Percentiles rank a stretch among this genome's conserved stretches.
These are phyloP conservation scores for Volucella bombylans DNA, from an alignment of 2,888 invertebrate species.

Conservation along the genomic window DNA sequence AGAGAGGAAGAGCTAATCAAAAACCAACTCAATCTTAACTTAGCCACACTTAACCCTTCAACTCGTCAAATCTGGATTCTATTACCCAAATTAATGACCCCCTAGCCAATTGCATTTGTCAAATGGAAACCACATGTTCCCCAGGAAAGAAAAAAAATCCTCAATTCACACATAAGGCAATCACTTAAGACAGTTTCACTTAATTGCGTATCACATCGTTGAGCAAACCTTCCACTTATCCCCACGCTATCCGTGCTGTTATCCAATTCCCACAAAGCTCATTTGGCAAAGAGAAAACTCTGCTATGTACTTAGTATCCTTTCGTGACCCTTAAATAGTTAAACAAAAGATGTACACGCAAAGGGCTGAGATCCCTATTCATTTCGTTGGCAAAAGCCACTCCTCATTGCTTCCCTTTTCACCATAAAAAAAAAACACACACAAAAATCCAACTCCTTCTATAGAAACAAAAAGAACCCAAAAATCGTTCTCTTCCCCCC, in stretches of 20 bases:
- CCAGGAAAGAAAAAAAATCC: not conserved
- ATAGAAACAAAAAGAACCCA: conserved; percentile 26
- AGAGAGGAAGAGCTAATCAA: too few species aligned
- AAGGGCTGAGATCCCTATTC: conserved; percentile 27
- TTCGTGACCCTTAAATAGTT: conserved; percentile 25
- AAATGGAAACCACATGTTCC: conserved; percentile 39
- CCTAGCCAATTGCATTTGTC: conserved; percentile 41
- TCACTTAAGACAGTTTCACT: conserved; percentile 71
- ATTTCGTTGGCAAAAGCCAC: conserved; percentile 33
- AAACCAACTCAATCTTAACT: not conserved
- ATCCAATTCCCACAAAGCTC: conserved; percentile 31
- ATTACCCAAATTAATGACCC: conserved; percentile 44
- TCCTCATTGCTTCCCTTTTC: not conserved
- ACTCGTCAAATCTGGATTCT: conserved; percentile 20
- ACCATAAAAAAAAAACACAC: not conserved
- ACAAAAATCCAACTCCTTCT: conserved; percentile 59
- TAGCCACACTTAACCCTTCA: conserved; percentile 9
- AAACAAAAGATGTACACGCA: conserved; percentile 39
- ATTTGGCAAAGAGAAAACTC: not conserved
- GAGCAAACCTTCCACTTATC: conserved; percentile 66
- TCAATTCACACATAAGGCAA: conserved; percentile 42
- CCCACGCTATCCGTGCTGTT: conserved; percentile 52
- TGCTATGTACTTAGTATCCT: not conserved
- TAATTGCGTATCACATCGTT: conserved; percentile 72
- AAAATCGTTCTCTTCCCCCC: not conserved